Conservation (phyloP, 2,797 vertebrate genomes). For the Lepilemur ruficaudatus region DNA sequence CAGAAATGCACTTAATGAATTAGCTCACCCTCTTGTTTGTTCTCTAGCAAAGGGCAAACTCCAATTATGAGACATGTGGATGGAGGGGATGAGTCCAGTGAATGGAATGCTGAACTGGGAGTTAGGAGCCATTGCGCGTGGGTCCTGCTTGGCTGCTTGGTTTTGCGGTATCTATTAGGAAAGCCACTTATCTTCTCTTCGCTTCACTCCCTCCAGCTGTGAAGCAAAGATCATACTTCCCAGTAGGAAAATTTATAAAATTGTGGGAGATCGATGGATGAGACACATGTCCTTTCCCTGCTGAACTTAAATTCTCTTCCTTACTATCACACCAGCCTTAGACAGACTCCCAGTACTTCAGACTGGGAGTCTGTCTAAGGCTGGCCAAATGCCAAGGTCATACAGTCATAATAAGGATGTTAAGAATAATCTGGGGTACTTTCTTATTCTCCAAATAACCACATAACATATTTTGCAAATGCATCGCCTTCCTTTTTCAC, state of each 20-base stretch:
- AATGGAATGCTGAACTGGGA: not conserved
- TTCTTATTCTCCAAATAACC: not conserved
- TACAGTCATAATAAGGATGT: not conserved
- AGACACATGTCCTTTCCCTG: not conserved
- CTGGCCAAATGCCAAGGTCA: not conserved
- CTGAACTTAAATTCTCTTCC: not conserved
- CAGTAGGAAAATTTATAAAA: not conserved
- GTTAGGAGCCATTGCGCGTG: not conserved
- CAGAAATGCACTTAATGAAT: not conserved
- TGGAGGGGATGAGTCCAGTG: not conserved
- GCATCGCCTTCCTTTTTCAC: not conserved
- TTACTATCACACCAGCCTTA: not conserved
- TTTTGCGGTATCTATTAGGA: not conserved
- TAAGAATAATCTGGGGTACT: not conserved
- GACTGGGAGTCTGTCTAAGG: not conserved
- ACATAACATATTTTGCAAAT: conserved; percentile 17
- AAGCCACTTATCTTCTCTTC: not conserved
- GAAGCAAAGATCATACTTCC: not conserved
- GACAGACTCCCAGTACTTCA: too few species aligned
- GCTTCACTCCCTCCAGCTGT: not conserved
- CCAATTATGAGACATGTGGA: not conserved
- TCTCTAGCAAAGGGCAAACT: not conserved
- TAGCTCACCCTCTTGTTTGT: not conserved
- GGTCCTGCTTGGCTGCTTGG: not conserved
- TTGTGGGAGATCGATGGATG: not conserved